These are phyloP conservation scores for Trichomalopsis sarcophagae DNA, from an alignment of 1,140 invertebrate genomes.

Conservation along the genomic window DNA sequence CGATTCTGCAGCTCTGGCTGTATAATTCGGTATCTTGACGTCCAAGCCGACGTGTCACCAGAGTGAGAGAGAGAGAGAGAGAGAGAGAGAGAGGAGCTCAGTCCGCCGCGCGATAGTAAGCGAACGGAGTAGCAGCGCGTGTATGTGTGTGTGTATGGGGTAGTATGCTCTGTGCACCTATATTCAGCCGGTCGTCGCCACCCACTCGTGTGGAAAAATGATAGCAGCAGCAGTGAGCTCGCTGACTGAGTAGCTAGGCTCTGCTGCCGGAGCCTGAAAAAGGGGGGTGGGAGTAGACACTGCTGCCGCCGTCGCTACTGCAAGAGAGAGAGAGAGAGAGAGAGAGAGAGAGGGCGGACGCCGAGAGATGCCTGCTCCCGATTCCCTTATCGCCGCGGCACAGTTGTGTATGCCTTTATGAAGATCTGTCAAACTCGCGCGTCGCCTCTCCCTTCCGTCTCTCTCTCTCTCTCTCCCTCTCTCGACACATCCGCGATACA, in stretches of 20 bases:
- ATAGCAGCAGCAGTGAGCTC: conserved; percentile 61
- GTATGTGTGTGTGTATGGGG: conserved; percentile 23
- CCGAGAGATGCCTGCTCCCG: conserved; percentile 63
- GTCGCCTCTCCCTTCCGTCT: conserved; percentile 46
- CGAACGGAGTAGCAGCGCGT: not conserved
- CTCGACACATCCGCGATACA: not conserved
- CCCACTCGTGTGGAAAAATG: conserved; percentile 72
- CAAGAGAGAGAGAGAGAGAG: conserved; percentile 20
- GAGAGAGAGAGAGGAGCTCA: not conserved
- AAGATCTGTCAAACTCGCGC: conserved; percentile 70
- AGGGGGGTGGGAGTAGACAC: conserved; percentile 50
- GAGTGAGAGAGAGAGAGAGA: not conserved
- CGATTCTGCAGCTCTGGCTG: conserved; percentile 49
- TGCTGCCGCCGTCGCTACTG: not conserved
- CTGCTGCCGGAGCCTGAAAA: conserved; percentile 53
- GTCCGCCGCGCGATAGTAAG: conserved; percentile 1
- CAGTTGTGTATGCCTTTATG: conserved; percentile 70
- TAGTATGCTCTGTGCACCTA: conserved; percentile 35
- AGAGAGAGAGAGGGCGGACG: conserved; percentile 31
- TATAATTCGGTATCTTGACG: conserved; percentile 40
- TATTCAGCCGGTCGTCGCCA: conserved; percentile 56
- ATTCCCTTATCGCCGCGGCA: conserved; percentile 66
- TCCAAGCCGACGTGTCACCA: conserved; percentile 19
- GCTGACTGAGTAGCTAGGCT: conserved; percentile 60
- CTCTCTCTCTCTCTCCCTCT: not conserved